Conservation (phyloP, 2,888 invertebrate genomes). For the Volucella inanis region DNA sequence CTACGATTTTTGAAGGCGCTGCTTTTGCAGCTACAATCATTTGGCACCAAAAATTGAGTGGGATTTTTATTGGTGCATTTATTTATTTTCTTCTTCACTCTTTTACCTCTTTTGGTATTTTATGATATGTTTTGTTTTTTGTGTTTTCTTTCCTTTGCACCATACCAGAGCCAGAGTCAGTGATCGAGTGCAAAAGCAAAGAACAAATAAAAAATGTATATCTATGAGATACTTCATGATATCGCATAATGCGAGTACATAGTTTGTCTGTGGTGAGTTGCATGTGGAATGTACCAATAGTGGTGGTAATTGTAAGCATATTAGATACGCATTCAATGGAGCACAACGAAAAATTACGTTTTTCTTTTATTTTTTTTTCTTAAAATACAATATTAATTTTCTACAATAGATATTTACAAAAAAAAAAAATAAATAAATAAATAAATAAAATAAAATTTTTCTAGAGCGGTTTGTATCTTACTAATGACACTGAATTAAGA, state of each 20-base stretch:
- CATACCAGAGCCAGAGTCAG: conserved; percentile 29
- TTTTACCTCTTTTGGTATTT: not conserved
- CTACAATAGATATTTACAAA: not conserved
- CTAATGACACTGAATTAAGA: conserved; percentile 12
- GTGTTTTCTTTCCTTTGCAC: conserved; percentile 29
- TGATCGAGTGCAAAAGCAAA: conserved; percentile 61
- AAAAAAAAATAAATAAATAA: too few species aligned
- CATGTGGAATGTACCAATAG: conserved; percentile 11
- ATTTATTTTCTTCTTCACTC: conserved; percentile 11
- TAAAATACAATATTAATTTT: not conserved
- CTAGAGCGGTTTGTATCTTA: conserved; percentile 7
- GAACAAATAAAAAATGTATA: conserved; percentile 18
- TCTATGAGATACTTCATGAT: conserved; percentile 41
- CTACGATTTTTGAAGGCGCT: too few species aligned
- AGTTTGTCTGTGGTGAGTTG: conserved; percentile 44
- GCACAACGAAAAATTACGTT: conserved; percentile 18
- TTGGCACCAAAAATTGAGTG: conserved; percentile 41
- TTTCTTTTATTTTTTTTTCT: not conserved
- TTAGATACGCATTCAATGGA: conserved; percentile 56
- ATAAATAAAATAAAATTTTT: too few species aligned
- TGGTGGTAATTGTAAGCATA: conserved; percentile 40
- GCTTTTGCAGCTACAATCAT: conserved; percentile 23
- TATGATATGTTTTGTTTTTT: not conserved
- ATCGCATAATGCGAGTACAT: not conserved
- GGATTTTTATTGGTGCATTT: conserved; percentile 44